Percentiles rank a stretch among this genome's conserved stretches.
These are phyloP conservation scores for Campylomormyrus tamandua DNA, from an alignment of 2,113 vertebrate genomes.

Conservation along the genomic window DNA sequence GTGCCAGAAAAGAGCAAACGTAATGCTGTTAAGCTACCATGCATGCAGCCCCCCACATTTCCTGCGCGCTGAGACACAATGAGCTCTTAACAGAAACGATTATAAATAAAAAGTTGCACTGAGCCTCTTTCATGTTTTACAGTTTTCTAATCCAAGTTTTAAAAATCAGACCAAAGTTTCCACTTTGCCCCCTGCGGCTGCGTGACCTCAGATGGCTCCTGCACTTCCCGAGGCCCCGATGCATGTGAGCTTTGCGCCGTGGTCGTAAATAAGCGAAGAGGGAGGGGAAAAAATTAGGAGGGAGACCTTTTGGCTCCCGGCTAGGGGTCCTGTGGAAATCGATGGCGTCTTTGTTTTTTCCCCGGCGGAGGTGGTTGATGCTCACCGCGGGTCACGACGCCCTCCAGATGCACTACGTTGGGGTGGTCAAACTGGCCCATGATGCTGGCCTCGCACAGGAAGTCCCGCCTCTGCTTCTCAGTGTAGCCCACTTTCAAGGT, in stretches of 20 bases:
- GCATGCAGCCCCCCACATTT: not conserved
- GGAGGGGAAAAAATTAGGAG: not conserved
- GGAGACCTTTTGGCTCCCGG: not conserved
- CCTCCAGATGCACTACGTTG: slow-evolving; percentile 94
- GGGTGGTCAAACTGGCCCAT: slow-evolving; percentile 99
- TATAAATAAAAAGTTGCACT: not conserved
- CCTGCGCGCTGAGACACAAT: not conserved
- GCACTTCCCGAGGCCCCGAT: not conserved
- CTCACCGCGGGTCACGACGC: slow-evolving; percentile 92
- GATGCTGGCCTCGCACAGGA: slow-evolving; percentile 94
- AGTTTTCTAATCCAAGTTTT: not conserved
- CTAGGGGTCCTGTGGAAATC: not conserved
- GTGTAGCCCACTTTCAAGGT: slow-evolving; percentile 95
- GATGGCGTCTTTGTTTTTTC: not conserved
- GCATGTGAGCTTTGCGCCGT: not conserved
- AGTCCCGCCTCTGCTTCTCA: slow-evolving; percentile 92
- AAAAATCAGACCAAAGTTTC: not conserved
- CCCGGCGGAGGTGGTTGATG: not conserved
- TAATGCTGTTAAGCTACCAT: not conserved
- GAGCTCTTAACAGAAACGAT: not conserved
- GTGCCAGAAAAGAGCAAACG: not conserved
- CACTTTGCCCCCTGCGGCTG: not conserved
- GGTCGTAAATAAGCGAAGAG: not conserved
- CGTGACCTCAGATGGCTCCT: not conserved
- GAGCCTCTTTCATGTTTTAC: not conserved